Conservation (phyloP, 30 jellyfish, hydroid and myxozoan species). For the Phacellophora camtschatica region DNA sequence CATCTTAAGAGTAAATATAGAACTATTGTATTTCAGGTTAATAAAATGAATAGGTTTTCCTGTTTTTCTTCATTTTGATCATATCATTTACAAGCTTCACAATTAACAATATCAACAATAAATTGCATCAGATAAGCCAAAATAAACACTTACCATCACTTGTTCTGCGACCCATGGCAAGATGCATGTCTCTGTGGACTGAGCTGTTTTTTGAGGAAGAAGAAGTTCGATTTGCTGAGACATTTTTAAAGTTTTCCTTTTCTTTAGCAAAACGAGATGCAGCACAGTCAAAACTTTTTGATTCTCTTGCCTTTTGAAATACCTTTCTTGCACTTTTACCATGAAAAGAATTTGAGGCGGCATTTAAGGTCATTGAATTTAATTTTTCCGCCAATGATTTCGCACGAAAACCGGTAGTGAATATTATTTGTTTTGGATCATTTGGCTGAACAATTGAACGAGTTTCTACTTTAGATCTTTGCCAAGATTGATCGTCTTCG, state of each 20-base stretch:
- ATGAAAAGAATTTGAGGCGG: not conserved
- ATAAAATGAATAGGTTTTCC: too few relatives aligned
- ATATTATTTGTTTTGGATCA: conserved; percentile 12
- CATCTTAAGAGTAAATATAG: too few relatives aligned
- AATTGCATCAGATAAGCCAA: too few relatives aligned
- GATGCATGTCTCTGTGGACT: too few relatives aligned
- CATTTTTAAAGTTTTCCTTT: not conserved
- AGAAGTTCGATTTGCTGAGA: too few relatives aligned
- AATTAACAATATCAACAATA: too few relatives aligned
- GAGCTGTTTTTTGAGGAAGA: too few relatives aligned
- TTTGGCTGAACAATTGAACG: not conserved
- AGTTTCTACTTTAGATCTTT: conserved; percentile 8
- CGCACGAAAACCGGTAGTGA: conserved; percentile 1
- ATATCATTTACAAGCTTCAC: too few relatives aligned
- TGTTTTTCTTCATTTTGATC: too few relatives aligned
- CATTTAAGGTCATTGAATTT: not conserved
- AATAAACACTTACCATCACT: not conserved
- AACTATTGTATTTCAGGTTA: too few relatives aligned
- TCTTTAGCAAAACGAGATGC: not conserved
- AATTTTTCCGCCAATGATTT: not conserved
- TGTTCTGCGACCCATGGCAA: too few relatives aligned
- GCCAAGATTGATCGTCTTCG: conserved; percentile 43
- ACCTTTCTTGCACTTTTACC: not conserved
- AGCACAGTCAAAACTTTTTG: conserved; percentile 6
- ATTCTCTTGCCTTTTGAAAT: not conserved